A percentile compares a stretch with the other conserved stretches of the same genome.
Conservation (phyloP, 2,113 vertebrate species). For the Leucoraja erinaceus region DNA sequence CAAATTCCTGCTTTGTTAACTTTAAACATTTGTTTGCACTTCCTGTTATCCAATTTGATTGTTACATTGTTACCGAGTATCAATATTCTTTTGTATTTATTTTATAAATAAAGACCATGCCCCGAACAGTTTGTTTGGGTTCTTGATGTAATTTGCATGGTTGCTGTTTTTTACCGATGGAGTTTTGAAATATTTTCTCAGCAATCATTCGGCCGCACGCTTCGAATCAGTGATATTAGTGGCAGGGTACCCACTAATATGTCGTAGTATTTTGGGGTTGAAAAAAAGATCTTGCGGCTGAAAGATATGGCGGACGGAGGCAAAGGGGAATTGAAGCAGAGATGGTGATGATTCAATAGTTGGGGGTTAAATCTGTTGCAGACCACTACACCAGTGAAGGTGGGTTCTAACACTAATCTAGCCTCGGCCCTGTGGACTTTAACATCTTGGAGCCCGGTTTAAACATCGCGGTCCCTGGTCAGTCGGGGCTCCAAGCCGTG, state of each 20-base stretch:
- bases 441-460: too few relatives aligned
- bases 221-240: background rate
- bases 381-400: background rate
- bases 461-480: too few relatives aligned
- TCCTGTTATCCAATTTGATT: background rate
- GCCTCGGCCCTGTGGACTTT: too few relatives aligned
- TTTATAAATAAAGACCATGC: slow-evolving; percentile 28
- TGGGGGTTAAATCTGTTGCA: background rate
- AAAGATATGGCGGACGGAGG: too few relatives aligned
- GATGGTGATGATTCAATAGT: background rate
- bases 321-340: too few relatives aligned
- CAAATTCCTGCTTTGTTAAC: background rate
- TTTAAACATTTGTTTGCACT: background rate
- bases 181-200: background rate
- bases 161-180: background rate
- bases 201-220: background rate
- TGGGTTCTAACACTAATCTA: background rate
- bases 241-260: too few relatives aligned
- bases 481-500: too few relatives aligned
- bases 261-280: too few relatives aligned
- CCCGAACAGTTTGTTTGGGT: background rate
- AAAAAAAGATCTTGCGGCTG: too few relatives aligned
- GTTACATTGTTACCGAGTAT: background rate
- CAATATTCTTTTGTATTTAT: slow-evolving; percentile 21
- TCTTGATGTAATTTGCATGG: background rate